phyloP scores from a whole-genome alignment of 1,140 invertebrate species.

The Euglossa dilemma region DNA sequence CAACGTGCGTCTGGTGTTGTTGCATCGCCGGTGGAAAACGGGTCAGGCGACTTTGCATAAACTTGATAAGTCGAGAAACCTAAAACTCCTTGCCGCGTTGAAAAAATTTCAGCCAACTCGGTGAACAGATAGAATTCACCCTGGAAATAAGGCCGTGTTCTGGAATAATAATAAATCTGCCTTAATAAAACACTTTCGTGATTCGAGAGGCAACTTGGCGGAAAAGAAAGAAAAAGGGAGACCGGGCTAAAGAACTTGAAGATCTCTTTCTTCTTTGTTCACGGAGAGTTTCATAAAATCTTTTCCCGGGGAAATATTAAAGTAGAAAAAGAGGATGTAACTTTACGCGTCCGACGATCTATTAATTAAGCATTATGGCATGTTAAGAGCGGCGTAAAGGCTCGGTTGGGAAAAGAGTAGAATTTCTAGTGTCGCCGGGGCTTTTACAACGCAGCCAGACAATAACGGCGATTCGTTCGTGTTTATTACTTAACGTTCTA shows the following conservation, averaged over 20 bases:
- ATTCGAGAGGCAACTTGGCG: neutral
- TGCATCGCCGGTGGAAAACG: neutral
- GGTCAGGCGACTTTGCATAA: constrained; percentile 38
- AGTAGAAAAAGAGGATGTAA: neutral
- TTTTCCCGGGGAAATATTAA: neutral
- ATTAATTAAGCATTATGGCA: neutral
- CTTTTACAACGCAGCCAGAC: neutral
- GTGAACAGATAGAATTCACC: constrained; percentile 41
- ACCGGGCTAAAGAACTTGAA: constrained; percentile 8
- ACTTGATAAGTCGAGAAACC: constrained; percentile 31
- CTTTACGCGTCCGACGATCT: neutral
- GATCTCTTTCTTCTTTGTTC: constrained; percentile 12
- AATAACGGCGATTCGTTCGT: constrained; percentile 10
- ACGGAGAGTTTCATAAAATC: neutral
- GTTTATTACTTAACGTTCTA: constrained; percentile 44
- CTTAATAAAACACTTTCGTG: constrained; percentile 43
- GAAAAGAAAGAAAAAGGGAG: neutral
- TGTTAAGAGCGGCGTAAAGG: neutral
- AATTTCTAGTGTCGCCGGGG: neutral
- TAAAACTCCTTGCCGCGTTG: constrained; percentile 9
- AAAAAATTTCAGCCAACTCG: constrained; percentile 21
- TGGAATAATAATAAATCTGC: constrained; percentile 47
- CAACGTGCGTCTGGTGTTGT: neutral
- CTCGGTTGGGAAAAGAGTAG: neutral
- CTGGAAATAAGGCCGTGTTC: constrained; percentile 38